Conservation (phyloP, 92 coral and sea anemone species). For the Siderastrea siderea region DNA sequence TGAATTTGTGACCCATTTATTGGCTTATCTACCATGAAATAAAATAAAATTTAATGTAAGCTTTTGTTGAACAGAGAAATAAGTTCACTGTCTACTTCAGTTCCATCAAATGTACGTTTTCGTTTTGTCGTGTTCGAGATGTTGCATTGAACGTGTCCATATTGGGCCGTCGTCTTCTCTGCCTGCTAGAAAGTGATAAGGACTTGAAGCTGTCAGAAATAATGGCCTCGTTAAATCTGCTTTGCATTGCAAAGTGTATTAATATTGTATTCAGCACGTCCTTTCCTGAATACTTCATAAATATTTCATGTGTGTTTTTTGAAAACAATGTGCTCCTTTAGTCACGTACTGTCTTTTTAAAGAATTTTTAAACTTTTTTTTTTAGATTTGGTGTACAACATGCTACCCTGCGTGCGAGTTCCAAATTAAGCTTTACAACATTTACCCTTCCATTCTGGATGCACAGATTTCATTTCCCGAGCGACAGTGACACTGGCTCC, state of each 20-base stretch:
- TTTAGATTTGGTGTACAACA: not conserved
- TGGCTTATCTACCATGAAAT: no score
- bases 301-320: slow-evolving; percentile 6
- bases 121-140: no score
- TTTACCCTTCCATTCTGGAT: no score
- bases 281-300: not conserved
- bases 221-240: not conserved
- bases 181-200: not conserved
- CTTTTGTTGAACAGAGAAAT: no score
- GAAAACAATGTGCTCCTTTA: not conserved
- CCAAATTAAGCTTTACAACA: no score
- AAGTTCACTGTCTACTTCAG: no score
- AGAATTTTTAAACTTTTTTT: no score
- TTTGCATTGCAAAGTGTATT: slow-evolving; percentile 28
- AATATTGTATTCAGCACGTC: slow-evolving; percentile 34
- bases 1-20: no score
- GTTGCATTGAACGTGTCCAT: not conserved
- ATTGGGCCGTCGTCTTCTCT: not conserved
- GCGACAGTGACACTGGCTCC: no score
- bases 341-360: not conserved
- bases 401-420: not conserved
- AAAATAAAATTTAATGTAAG: no score
- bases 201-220: not conserved
- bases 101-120: no score
- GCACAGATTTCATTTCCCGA: no score